Conservation (phyloP, 2,113 vertebrate genomes). For the Pagrus major region DNA sequence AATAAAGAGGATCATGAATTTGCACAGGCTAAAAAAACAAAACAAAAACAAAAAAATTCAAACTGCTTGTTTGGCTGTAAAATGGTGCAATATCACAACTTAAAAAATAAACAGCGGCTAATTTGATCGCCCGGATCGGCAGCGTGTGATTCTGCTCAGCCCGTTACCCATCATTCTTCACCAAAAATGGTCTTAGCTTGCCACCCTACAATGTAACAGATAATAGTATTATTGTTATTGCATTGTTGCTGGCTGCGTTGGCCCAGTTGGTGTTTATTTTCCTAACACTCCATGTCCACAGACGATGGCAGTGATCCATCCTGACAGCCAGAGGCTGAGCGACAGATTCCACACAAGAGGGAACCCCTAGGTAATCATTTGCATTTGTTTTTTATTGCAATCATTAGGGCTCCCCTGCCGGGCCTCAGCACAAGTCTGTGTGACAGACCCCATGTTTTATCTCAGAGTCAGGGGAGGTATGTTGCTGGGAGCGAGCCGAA, state of each 20-base stretch:
- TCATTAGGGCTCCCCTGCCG: constrained; percentile 82
- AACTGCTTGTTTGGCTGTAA: constrained; percentile 1
- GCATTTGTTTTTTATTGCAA: constrained; percentile 85
- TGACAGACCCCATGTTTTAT: constrained; percentile 84
- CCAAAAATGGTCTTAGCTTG: constrained; percentile 50
- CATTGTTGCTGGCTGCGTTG: constrained; percentile 70
- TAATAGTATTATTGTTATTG: constrained; percentile 78
- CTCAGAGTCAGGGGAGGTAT: constrained; percentile 76
- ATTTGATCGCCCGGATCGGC: constrained; percentile 38
- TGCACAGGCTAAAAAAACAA: too few relatives aligned
- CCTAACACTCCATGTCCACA: constrained; percentile 70
- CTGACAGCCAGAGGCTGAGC: constrained; percentile 77
- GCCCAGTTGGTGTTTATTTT: constrained; percentile 80
- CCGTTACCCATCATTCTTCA: constrained; percentile 47
- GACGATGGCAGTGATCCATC: constrained; percentile 80
- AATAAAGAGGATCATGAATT: neutral
- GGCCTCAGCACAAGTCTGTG: constrained; percentile 69
- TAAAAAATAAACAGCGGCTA: constrained; percentile 17
- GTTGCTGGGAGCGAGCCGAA: constrained; percentile 71
- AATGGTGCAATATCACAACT: constrained; percentile 25
- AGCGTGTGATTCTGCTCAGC: constrained; percentile 29
- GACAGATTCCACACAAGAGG: constrained; percentile 80
- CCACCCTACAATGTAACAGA: constrained; percentile 48
- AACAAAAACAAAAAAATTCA: constrained; percentile 22
- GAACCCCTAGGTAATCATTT: constrained; percentile 85